phyloP scores from a whole-genome alignment of 1,140 invertebrate species.

The Nylanderia fulva region DNA sequence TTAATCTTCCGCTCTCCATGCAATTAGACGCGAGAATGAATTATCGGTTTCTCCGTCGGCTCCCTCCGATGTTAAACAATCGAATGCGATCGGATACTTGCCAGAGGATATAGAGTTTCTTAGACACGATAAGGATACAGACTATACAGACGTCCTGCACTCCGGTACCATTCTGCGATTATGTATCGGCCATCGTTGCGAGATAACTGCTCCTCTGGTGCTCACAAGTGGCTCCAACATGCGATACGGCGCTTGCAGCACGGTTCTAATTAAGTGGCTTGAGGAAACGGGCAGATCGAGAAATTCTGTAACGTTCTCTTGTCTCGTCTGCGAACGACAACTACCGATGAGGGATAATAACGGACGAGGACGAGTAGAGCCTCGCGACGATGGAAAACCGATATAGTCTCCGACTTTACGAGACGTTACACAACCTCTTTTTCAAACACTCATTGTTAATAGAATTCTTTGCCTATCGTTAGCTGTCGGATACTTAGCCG shows the following conservation, averaged over 20 bases:
- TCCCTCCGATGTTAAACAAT: constrained; percentile 5
- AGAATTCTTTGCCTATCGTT: constrained; percentile 9
- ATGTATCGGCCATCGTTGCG: constrained; percentile 52
- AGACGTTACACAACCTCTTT: neutral
- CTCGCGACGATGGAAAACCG: constrained; percentile 30
- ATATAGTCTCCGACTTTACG: constrained; percentile 25
- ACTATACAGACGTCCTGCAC: neutral
- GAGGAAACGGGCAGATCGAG: constrained; percentile 34
- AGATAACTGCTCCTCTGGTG: constrained; percentile 43
- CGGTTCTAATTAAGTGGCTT: constrained; percentile 45
- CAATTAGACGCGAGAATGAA: constrained; percentile 82
- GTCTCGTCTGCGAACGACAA: constrained; percentile 11
- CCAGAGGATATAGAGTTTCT: constrained; percentile 17
- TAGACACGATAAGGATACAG: constrained; percentile 20
- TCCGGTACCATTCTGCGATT: constrained; percentile 52
- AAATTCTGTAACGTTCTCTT: constrained; percentile 42
- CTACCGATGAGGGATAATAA: constrained; percentile 45
- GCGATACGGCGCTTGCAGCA: constrained; percentile 26
- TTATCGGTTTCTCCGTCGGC: constrained; percentile 75
- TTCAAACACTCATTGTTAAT: constrained; percentile 39
- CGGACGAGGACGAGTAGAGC: neutral
- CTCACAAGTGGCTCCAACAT: constrained; percentile 34
- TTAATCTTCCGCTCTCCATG: constrained; percentile 79
- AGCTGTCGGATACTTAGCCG: constrained; percentile 2
- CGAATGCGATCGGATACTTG: constrained; percentile 16